A percentile compares a stretch with the other conserved stretches of the same genome.
phyloP scores from a whole-genome alignment of 1,140 invertebrate genomes.

The Diuraphis noxia region DNA sequence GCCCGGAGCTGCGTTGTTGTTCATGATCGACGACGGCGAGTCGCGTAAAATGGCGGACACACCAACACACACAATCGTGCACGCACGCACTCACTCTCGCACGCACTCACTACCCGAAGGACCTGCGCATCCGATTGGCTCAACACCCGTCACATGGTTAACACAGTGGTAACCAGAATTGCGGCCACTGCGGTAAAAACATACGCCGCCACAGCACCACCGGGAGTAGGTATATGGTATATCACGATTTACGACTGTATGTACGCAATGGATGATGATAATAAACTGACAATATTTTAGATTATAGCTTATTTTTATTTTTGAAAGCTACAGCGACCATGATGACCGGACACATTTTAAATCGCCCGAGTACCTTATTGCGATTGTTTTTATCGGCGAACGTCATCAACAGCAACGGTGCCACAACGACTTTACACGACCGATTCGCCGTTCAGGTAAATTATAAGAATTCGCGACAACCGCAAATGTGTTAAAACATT shows the following conservation, averaged over 20 bases:
- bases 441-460: background rate
- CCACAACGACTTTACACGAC: background rate
- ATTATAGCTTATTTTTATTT: background rate
- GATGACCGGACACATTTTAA: slow-evolving; percentile 20
- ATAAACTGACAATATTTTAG: background rate
- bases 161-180: slow-evolving; percentile 53
- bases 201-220: background rate
- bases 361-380: background rate
- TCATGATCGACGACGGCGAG: slow-evolving; percentile 50
- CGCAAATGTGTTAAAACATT: background rate
- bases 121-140: slow-evolving; percentile 49
- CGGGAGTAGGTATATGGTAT: background rate
- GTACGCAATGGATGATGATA: background rate
- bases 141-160: slow-evolving; percentile 54
- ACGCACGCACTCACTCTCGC: slow-evolving; percentile 24
- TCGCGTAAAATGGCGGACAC: slow-evolving; percentile 79
- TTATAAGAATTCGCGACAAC: background rate
- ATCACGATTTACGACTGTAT: background rate
- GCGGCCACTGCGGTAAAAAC: slow-evolving; percentile 50
- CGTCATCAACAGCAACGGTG: background rate
- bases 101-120: slow-evolving; percentile 47
- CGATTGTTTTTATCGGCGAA: background rate
- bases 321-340: background rate
- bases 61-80: slow-evolving; percentile 50
- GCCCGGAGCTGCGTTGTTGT: slow-evolving; percentile 53